phyloP scores from a whole-genome alignment of 2,888 invertebrate species.

The Erebia palarica region DNA sequence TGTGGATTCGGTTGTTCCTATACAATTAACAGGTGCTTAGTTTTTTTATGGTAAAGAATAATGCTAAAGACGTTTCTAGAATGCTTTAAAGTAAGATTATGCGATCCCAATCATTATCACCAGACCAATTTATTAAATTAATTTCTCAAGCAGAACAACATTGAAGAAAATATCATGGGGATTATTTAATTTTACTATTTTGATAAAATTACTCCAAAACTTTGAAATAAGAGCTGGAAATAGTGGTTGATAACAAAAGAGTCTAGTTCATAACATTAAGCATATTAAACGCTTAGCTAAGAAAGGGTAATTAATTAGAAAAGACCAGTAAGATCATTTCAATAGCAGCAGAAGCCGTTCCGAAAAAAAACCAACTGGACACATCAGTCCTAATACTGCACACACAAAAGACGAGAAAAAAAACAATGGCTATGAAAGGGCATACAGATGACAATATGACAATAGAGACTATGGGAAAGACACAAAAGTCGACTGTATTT shows the following conservation, averaged over 20 bases:
- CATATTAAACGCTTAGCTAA: not conserved
- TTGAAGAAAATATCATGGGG: no score
- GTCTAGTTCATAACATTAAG: not conserved
- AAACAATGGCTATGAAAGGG: slow-evolving; percentile 58
- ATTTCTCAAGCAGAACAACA: no score
- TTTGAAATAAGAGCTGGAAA: not conserved
- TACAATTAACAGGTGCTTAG: slow-evolving; percentile 21
- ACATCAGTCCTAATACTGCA: slow-evolving; percentile 55
- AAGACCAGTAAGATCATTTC: slow-evolving; percentile 39
- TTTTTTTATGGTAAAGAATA: slow-evolving; percentile 2
- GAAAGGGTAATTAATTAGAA: slow-evolving; percentile 34
- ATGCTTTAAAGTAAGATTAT: not conserved
- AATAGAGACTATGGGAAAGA: slow-evolving; percentile 68
- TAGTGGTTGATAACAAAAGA: not conserved
- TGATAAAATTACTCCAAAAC: no score
- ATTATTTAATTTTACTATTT: no score
- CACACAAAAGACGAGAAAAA: slow-evolving; percentile 55
- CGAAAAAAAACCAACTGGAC: slow-evolving; percentile 55
- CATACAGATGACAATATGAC: slow-evolving; percentile 75
- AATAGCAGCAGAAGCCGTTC: slow-evolving; percentile 39
- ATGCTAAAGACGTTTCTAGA: not conserved
- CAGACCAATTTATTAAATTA: no score
- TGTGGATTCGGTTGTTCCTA: slow-evolving; percentile 38
- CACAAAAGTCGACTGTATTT: slow-evolving; percentile 72
- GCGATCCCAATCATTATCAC: not conserved